Evolutionary conservation across 1,140 invertebrate species (phyloP), one percentile per base, ranked within the genome.

Genomic region (Tetramorium parvispinum): DNA sequence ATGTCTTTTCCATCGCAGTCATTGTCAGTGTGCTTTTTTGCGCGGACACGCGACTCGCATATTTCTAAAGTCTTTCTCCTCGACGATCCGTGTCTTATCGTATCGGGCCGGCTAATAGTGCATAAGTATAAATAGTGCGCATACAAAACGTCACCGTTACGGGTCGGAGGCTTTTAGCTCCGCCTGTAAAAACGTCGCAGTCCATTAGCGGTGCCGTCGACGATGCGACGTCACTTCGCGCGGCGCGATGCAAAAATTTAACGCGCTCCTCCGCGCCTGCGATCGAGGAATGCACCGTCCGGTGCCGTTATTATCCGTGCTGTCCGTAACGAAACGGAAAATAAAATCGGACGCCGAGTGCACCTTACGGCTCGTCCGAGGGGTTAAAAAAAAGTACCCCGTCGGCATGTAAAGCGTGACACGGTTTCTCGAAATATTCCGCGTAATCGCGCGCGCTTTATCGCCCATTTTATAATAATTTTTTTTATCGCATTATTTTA

Each of bases 141-240:
- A 79, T 85, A 78, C 87, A 79, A 89, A 92, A 85, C 81, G 91
- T 92, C 89, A 89, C 87, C 86, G 91, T 93, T 92, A 92, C 87
- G 85, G 87, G 83, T 82, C 85, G 91, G 87, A 11, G 85, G 92
- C 91, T 93, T 93, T 93, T 93, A 93, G 85, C 75, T 75, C 57
- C 79, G 87, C 82, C 87, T 91, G 88, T 87, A 92, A 92, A 92
- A 93, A 92, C 87, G 91, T 91, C 87, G 85, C 87, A 86, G 86
- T 93, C 91, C 91, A 92, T 92, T 93, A 93, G 89, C 86, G 73
- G 27, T 55, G 32, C 70, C 76, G 63, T 65, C 63, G 49, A 79
- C 89, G 87, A 85, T 78, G 65, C 76, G 82, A 86, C 89, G 88
- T 92, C 88, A 86, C 88, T 85, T 89, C 27, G 77, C 32, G 65